Base-by-base conservation (phyloP, 2,113 vertebrate species). In the Patagioenas fasciata region DNA sequence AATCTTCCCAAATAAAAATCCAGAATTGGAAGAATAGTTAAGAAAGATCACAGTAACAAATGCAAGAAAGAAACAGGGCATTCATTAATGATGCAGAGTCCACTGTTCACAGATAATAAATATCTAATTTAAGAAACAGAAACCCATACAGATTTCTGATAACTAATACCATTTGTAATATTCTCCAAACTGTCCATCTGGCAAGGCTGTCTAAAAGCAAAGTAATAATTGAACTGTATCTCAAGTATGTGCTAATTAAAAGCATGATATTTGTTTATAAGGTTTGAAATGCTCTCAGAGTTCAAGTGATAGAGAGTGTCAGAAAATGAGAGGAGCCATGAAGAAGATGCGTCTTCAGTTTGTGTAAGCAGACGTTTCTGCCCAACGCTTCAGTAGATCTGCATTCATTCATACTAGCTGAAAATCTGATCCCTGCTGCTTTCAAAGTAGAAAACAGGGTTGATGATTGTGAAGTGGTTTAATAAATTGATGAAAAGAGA, bases 401-500 rank as follows among this genome's bases (percentile, higher is more conserved):
- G 38, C 58, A 80, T 80, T 69, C 48, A 25, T 91, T 80, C 74
- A 47, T 51, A 21, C 40, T 20, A 42, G 54, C 67, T 83, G 66
- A 40, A 94, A 72, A 58, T 32, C 25, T 93, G 81, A 87, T 38
- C 31, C 36, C 40, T 54, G 47, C 31, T 53, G 67, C 69, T 79
- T 71, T 28, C 61, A 71, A 15, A 4, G 48, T 62, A 74, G 57
- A 88, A 94, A 93, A 64, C n/a, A 62, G 21, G 72, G n/a, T 92
- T 91, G 87, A 82, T 64, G 70, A 74, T 44, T 71, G 57, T 36
- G 10, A 81, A 96, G 42, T 29, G 75, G 90, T 93, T 86, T 86
- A 90, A 88, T 56, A 84, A 78, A 51, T 4, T 1, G 28, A 82
- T 34, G 32, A 42, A 56, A 71, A 73, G 89, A 75, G 18, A 16